Evolutionary conservation across 2,113 vertebrate species (phyloP).

Genomic region (Falco punctatus): DNA sequence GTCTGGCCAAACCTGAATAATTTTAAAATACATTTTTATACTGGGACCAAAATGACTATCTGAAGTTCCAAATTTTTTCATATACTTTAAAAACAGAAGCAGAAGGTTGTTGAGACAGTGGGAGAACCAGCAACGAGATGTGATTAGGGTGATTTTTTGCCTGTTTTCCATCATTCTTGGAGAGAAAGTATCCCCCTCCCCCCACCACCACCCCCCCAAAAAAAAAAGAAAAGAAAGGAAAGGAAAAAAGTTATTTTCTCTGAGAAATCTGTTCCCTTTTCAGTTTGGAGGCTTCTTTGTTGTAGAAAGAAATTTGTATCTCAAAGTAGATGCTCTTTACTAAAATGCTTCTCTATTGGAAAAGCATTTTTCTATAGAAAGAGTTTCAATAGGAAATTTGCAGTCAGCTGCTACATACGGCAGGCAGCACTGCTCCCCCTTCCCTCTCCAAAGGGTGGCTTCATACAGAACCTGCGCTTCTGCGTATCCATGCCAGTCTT

Average conservation of each 20-base stretch:
- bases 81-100: neutral
- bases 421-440: neutral
- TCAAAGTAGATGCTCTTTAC: conserved; percentile 38
- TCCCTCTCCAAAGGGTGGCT: neutral
- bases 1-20: neutral
- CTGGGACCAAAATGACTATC: neutral
- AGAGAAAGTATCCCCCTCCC: neutral
- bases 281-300: conserved; percentile 6
- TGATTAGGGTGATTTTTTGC: conserved; percentile 8
- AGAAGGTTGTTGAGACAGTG: neutral
- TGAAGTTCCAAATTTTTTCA: neutral
- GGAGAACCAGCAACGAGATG: neutral
- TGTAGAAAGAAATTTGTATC: conserved; percentile 29
- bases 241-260: neutral
- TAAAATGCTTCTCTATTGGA: conserved; percentile 34
- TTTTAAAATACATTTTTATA: neutral
- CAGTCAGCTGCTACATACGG: neutral
- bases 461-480: conserved; percentile 28
- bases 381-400: conserved; percentile 55
- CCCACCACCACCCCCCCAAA: no score
- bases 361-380: conserved; percentile 51
- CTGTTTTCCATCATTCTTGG: neutral
- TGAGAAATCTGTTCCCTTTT: conserved; percentile 39
- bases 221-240: neutral
- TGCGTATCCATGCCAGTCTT: neutral